These are phyloP conservation scores for Apodemus agrarius DNA, from an alignment of 2,797 vertebrate species.

Conservation along the genomic window DNA sequence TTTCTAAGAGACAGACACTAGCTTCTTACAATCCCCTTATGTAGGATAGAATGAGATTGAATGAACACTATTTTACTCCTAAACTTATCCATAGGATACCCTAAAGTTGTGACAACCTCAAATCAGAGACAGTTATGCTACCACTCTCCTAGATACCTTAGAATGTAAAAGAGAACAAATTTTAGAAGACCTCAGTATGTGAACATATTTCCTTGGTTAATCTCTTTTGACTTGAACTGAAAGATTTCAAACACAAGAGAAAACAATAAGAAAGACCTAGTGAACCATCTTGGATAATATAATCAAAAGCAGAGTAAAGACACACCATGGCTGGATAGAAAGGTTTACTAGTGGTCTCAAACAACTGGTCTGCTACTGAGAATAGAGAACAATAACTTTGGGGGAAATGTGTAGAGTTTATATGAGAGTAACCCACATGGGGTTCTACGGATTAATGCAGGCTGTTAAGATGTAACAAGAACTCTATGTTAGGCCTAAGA, in stretches of 20 bases:
- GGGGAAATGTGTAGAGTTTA: background rate
- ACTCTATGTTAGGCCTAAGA: background rate
- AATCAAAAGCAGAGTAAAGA: background rate
- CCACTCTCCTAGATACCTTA: background rate
- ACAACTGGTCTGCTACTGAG: background rate
- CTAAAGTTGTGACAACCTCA: background rate
- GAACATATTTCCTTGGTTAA: background rate
- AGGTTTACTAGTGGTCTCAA: background rate
- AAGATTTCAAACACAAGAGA: background rate
- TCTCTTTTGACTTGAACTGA: background rate
- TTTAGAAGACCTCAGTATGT: background rate
- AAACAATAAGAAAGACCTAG: background rate
- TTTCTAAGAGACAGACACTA: background rate
- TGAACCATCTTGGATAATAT: too few relatives aligned
- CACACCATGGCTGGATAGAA: too few relatives aligned
- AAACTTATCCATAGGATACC: background rate
- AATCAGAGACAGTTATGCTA: background rate
- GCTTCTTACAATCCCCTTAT: background rate
- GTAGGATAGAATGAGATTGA: background rate
- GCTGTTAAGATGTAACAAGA: background rate
- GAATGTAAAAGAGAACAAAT: background rate
- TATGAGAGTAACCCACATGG: background rate
- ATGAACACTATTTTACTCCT: background rate
- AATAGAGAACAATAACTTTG: background rate
- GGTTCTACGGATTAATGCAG: background rate